phyloP scores from a whole-genome alignment of 2,113 vertebrate genomes.

The Daubentonia madagascariensis region DNA sequence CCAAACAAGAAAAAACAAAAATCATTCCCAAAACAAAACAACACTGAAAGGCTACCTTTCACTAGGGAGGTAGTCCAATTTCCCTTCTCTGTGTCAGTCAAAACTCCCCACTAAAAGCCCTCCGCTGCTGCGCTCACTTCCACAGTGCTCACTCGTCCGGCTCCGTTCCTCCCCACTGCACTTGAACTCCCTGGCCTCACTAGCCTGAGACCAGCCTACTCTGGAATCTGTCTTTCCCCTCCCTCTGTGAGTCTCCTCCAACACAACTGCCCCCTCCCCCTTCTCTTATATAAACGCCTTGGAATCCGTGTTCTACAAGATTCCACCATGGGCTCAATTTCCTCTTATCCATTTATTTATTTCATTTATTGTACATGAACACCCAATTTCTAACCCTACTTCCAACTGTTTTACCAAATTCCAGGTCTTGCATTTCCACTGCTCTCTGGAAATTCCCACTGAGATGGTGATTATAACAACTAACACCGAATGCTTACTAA shows the following conservation, averaged over 20 bases:
- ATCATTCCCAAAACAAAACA: not conserved
- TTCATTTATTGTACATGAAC: not conserved
- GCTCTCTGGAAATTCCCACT: not conserved
- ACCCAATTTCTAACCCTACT: not conserved
- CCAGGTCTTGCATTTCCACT: not conserved
- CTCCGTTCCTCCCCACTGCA: not conserved
- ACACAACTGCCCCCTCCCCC: not conserved
- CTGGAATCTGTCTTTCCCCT: not conserved
- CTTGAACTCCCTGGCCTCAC: not conserved
- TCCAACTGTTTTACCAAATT: not conserved
- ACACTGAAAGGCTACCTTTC: not conserved
- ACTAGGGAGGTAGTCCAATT: not conserved
- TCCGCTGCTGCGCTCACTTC: not conserved
- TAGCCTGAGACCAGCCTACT: not conserved
- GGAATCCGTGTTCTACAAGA: rapidly evolving
- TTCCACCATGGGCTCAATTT: not conserved
- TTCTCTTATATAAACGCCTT: not conserved
- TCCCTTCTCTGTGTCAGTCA: not conserved
- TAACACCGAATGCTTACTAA: not conserved
- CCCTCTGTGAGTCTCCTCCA: not conserved
- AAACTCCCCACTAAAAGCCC: not conserved
- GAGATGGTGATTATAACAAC: not conserved
- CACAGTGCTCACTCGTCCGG: not conserved
- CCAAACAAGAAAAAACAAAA: not conserved
- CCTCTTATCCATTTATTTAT: not conserved